phyloP scores from a whole-genome alignment of 2,888 invertebrate genomes.

The Clivina fossor region DNA sequence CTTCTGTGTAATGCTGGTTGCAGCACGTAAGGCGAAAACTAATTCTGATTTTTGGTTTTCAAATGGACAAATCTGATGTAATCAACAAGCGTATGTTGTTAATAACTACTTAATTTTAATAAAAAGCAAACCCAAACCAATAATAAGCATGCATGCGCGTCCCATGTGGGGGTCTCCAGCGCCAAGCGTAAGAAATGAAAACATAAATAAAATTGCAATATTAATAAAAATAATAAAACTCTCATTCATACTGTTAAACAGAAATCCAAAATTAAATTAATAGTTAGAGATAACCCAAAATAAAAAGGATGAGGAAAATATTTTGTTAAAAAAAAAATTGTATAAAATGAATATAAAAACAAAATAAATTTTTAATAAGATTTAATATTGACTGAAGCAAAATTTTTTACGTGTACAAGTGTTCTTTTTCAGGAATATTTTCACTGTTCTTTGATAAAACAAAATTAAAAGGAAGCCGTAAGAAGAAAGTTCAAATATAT shows the following conservation, averaged over 20 bases:
- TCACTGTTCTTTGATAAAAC: conserved; percentile 15
- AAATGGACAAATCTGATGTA: too few relatives aligned
- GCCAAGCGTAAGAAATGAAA: conserved; percentile 21
- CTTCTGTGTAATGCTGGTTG: too few relatives aligned
- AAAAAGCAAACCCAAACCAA: conserved; percentile 24
- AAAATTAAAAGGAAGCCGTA: conserved; percentile 13
- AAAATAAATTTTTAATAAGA: conserved; percentile 10
- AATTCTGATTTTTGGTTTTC: too few relatives aligned
- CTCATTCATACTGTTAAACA: neutral
- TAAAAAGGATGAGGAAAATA: neutral
- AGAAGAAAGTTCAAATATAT: conserved; percentile 8
- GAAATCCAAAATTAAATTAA: neutral
- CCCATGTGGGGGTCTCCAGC: conserved; percentile 15
- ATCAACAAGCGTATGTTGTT: conserved; percentile 10
- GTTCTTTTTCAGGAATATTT: conserved; percentile 8
- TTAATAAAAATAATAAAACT: neutral
- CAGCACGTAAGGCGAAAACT: too few relatives aligned
- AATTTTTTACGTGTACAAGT: conserved; percentile 5
- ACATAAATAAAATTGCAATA: conserved; percentile 14
- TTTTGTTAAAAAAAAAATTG: conserved; percentile 8
- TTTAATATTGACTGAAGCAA: too few relatives aligned
- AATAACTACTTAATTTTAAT: conserved; percentile 23
- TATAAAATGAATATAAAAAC: neutral
- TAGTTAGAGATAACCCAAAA: neutral
- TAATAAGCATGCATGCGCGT: conserved; percentile 23